Conservation (phyloP, 2,888 invertebrate genomes). For the Leucozona laternaria region DNA sequence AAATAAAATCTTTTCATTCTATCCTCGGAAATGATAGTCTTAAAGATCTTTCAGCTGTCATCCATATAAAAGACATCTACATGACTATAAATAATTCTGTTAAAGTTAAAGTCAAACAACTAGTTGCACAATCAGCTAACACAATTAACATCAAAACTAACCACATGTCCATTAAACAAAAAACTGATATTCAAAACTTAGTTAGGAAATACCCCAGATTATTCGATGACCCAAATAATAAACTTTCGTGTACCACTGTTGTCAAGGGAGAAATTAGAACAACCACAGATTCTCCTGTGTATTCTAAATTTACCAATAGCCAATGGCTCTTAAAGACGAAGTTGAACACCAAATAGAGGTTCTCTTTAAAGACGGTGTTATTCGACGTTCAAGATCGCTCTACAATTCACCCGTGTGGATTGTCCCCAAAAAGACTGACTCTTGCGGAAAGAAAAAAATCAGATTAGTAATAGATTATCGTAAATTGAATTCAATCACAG, state of each 20-base stretch:
- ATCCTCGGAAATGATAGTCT: too few species aligned
- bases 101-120: conserved; percentile 14
- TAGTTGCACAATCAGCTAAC: conserved; percentile 1
- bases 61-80: conserved; percentile 41
- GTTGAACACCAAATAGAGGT: conserved; percentile 23
- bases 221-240: conserved; percentile 27
- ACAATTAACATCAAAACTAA: not conserved
- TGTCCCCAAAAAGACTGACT: too few species aligned
- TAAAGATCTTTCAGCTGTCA: conserved; percentile 7
- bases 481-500: conserved; percentile 39
- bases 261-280: conserved; percentile 80
- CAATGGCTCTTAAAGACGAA: conserved; percentile 70
- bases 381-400: conserved; percentile 39
- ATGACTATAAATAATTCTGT: conserved; percentile 20
- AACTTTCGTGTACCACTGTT: conserved; percentile 27
- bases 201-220: not conserved
- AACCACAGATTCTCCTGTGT: conserved; percentile 76
- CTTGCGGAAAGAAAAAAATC: conserved; percentile 42
- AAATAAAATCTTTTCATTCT: too few species aligned
- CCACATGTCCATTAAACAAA: conserved; percentile 7
- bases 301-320: conserved; percentile 74
- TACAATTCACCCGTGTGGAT: too few species aligned
- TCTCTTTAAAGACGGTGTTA: conserved; percentile 36
- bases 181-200: conserved; percentile 1
- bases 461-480: conserved; percentile 53